Evolutionary conservation across 2,888 invertebrate species (phyloP).

Genomic region (Cyrtodaria siliqua): DNA sequence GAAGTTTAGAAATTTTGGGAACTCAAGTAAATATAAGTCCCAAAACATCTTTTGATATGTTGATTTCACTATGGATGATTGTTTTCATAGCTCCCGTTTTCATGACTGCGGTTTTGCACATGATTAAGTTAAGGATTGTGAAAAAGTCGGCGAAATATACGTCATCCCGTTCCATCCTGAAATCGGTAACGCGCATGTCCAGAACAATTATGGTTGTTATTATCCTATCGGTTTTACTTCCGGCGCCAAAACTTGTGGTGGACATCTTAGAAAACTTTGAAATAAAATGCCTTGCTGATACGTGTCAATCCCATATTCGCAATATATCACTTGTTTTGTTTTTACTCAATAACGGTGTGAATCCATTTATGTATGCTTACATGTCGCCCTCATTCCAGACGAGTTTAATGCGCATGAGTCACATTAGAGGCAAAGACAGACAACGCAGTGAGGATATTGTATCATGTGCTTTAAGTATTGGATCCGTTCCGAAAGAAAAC

Average conservation of each 20-base stretch:
- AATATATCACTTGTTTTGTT: conserved; percentile 6
- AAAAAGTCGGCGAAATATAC: neutral
- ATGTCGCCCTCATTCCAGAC: conserved; percentile 7
- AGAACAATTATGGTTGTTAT: conserved; percentile 14
- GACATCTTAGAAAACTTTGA: neutral
- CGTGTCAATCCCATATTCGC: neutral
- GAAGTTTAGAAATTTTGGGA: neutral
- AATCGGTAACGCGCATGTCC: conserved; percentile 6
- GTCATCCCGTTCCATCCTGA: neutral
- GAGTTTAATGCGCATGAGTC: conserved; percentile 10
- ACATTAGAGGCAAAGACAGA: too few relatives aligned
- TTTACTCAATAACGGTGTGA: conserved; percentile 10
- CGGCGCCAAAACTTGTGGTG: conserved; percentile 12
- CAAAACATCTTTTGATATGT: neutral
- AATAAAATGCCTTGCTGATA: neutral
- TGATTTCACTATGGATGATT: neutral
- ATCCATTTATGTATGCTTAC: conserved; percentile 21
- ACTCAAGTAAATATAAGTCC: neutral
- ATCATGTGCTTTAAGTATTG: too few relatives aligned
- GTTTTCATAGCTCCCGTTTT: conserved; percentile 7
- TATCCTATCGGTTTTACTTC: conserved; percentile 1
- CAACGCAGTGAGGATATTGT: too few relatives aligned
- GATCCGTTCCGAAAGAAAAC: too few relatives aligned
- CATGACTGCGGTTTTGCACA: conserved; percentile 7
- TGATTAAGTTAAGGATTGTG: conserved; percentile 10